Evolutionary conservation across 37 sponge, comb jelly and placozoan species (phyloP), one percentile per base, ranked within the genome.

Genomic region (Beroe forskalii): DNA sequence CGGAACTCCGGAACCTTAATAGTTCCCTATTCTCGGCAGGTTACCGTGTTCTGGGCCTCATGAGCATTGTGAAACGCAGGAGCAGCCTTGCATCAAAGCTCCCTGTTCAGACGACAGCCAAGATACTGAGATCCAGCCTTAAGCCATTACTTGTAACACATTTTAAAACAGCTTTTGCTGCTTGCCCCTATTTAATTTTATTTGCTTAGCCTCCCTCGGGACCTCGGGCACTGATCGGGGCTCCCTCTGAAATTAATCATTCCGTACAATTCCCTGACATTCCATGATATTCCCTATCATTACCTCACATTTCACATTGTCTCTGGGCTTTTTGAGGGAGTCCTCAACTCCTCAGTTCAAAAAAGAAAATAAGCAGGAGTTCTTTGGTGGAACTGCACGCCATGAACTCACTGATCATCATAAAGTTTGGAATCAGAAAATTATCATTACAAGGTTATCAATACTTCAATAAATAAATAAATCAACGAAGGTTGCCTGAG

Each of bases 21-120:
- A n/a, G n/a, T 12, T 48, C 55, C 55, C 55, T 48, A 6, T 69
- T 17, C 39, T 32, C 32, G 8, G 37, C 72, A 69, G 72, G 72
- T 69, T 69, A 35, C 72, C 72, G 1, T 69, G 72, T 33, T 6
- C 20, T 35, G 72, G 32, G 17, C 33, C 33, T 12, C 37, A 69
- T 3, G 66, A 63, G 25, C n/a, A n/a, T n/a, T 69, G 72, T 35
- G 72, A 69, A 32, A 27, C 33, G 17, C 38, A 69, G 38, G 72
- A 69, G 19, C 72, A 69, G 32, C 36, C 72, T 32, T 69, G 72
- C 32, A 36, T 69, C 72, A 69, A 69, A 36, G 28, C 72, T 36
- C 32, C 72, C 4, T 69, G 72, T 35, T 36, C 72, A 24, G 66
- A 63, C 66, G 25, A 63, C 17, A 69, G 12, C 6, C 55, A 48